Conservation (phyloP, 2,113 vertebrate species). For the Lepisosteus osseus region DNA sequence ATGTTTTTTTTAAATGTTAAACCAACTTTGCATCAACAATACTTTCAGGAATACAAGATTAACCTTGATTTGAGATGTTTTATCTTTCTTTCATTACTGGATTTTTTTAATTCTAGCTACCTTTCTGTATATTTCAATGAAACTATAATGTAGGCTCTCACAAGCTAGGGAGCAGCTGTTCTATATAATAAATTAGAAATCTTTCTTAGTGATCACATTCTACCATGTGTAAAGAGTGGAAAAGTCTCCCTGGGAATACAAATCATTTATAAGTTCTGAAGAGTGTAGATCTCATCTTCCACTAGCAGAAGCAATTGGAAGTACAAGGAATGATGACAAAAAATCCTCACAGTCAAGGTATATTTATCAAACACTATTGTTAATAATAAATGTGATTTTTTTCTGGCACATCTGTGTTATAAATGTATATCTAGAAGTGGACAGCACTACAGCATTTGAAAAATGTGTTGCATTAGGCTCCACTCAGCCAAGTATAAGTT, state of each 20-base stretch:
- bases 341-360: slow-evolving; percentile 45
- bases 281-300: slow-evolving; percentile 39
- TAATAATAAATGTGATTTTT: slow-evolving; percentile 51
- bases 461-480: slow-evolving; percentile 47
- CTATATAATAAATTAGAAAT: slow-evolving; percentile 34
- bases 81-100: not conserved
- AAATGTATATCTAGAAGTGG: slow-evolving; percentile 46
- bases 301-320: slow-evolving; percentile 33
- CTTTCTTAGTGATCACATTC: slow-evolving; percentile 33
- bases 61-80: too few species aligned
- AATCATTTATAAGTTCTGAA: slow-evolving; percentile 52
- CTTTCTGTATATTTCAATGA: slow-evolving; percentile 15
- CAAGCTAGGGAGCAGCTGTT: slow-evolving; percentile 29
- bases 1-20: too few species aligned
- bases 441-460: slow-evolving; percentile 42
- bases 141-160: slow-evolving; percentile 11
- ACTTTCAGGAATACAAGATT: too few species aligned
- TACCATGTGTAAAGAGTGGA: slow-evolving; percentile 37
- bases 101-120: slow-evolving; percentile 23
- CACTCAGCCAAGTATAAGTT: slow-evolving; percentile 42
- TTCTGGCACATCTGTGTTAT: slow-evolving; percentile 43
- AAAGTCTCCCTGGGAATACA: slow-evolving; percentile 40
- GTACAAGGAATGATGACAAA: slow-evolving; percentile 38
- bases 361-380: slow-evolving; percentile 48
- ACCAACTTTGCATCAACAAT: too few species aligned